Percentiles rank a stretch among this genome's conserved stretches.
phyloP scores from a whole-genome alignment of 2,888 invertebrate species.

The Andricus quercusramuli region DNA sequence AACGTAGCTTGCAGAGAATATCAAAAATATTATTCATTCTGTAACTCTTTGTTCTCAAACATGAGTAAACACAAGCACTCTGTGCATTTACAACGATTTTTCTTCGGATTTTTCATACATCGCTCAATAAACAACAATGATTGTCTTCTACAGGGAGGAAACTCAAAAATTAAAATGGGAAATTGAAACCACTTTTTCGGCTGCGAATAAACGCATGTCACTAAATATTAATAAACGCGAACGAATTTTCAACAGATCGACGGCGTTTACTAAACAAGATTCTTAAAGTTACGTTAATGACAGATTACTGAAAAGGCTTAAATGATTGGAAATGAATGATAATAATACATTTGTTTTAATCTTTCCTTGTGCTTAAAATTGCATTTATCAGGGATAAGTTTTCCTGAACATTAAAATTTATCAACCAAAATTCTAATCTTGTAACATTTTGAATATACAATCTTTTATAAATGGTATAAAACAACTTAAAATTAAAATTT shows the following conservation, averaged over 20 bases:
- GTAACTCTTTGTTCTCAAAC: neutral
- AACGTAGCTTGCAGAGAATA: neutral
- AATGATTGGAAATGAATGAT: neutral
- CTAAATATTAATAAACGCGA: constrained; percentile 2
- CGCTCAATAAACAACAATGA: neutral
- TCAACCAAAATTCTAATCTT: too few relatives aligned
- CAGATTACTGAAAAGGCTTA: neutral
- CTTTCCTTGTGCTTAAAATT: too few relatives aligned
- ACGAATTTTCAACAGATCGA: constrained; percentile 9
- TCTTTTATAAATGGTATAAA: too few relatives aligned
- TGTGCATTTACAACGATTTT: neutral
- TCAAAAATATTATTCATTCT: neutral
- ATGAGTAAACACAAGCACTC: neutral
- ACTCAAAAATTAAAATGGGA: constrained; percentile 19
- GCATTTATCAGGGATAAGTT: too few relatives aligned
- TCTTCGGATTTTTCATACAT: neutral
- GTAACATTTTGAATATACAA: too few relatives aligned
- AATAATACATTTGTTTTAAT: too few relatives aligned
- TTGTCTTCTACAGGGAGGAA: neutral
- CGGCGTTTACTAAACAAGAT: too few relatives aligned
- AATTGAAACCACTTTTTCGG: neutral
- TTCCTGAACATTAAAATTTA: too few relatives aligned
- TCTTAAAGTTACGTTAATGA: too few relatives aligned
- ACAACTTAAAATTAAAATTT: too few relatives aligned
- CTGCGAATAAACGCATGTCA: too few relatives aligned